Base-by-base conservation (phyloP, 2,888 invertebrate species). In the Drosophila picticornis region DNA sequence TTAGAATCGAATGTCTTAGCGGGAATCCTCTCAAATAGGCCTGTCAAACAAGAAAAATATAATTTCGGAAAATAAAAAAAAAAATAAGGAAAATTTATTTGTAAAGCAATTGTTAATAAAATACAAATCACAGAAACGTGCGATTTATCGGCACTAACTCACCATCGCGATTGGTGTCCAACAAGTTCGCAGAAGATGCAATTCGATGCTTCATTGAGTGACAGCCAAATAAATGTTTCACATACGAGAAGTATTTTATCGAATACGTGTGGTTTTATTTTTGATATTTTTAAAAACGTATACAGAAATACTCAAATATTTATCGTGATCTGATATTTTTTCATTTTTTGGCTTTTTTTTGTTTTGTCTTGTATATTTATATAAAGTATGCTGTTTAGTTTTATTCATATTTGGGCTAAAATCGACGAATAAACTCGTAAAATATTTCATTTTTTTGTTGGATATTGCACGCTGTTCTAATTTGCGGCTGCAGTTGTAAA, bases 321-420 rank as follows among this genome's bases (percentile, higher is more conserved):
- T 22, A 38, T 38, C 31, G 16, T 3, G 10, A n/a, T 31, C 7
- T 29, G 32, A 36, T 38, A 22, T 22, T 13, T 22, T 43, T 22
- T 16, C 16, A 25, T 25, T 16, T 25, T 46, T 46, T 4, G 13
- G 4, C n/a, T n/a, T n/a, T n/a, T 19, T 36, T 55, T 19, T 16
- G 9, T 11, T 19, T 25, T 19, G 38, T 58, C 29, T 62, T 46
- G 38, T 66, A 64, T 64, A 51, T 52, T 40, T 70, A 25, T 81
- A 78, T 81, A 66, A 82, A 79, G 75, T 66, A 59, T 61, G 29
- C 50, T 13, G n/a, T 64, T 69, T 60, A 70, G 50, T 66, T 64
- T 50, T 68, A 57, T 80, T 69, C 68, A 55, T 67, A 51, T 40
- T 64, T 72, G 27, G 62, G 36, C 55, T 77, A 59, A 77, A 60